Percentiles rank a stretch among this genome's conserved stretches.
phyloP scores from a whole-genome alignment of 2,888 invertebrate genomes.

The Cheiracanthium punctorium region DNA sequence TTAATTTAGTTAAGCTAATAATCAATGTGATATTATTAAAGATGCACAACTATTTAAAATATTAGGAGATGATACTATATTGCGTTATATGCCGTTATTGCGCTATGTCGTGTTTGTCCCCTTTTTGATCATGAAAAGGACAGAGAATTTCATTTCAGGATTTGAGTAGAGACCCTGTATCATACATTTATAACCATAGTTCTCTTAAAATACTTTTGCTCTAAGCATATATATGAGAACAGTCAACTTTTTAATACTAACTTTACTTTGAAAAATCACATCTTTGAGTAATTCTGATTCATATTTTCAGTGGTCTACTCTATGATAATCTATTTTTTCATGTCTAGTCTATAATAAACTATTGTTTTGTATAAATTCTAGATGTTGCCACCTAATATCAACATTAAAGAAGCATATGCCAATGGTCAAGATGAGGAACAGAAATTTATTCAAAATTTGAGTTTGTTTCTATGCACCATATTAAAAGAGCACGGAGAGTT shows the following conservation, averaged over 20 bases:
- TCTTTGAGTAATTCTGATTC: not conserved
- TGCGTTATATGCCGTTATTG: too few relatives aligned
- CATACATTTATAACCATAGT: too few relatives aligned
- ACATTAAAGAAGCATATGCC: slow-evolving; percentile 95
- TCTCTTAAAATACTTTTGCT: too few relatives aligned
- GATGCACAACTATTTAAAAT: too few relatives aligned
- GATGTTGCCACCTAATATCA: slow-evolving; percentile 93
- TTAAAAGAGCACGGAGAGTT: slow-evolving; percentile 95
- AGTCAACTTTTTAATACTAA: not conserved
- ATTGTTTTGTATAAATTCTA: slow-evolving; percentile 73
- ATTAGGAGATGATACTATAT: too few relatives aligned
- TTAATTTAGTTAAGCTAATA: too few relatives aligned
- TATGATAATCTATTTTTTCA: slow-evolving; percentile 14
- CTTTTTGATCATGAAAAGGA: too few relatives aligned
- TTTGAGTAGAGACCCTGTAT: too few relatives aligned
- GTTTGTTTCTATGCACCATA: slow-evolving; percentile 96
- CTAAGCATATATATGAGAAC: too few relatives aligned
- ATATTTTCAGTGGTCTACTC: not conserved
- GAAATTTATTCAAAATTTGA: slow-evolving; percentile 98
- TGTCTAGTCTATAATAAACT: not conserved
- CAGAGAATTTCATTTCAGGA: too few relatives aligned
- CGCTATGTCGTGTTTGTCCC: too few relatives aligned
- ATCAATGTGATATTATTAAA: too few relatives aligned
- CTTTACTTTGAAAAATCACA: not conserved
- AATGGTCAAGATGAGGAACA: slow-evolving; percentile 97